Base-by-base conservation (phyloP, 2,113 vertebrate species). In the Carassius auratus region DNA sequence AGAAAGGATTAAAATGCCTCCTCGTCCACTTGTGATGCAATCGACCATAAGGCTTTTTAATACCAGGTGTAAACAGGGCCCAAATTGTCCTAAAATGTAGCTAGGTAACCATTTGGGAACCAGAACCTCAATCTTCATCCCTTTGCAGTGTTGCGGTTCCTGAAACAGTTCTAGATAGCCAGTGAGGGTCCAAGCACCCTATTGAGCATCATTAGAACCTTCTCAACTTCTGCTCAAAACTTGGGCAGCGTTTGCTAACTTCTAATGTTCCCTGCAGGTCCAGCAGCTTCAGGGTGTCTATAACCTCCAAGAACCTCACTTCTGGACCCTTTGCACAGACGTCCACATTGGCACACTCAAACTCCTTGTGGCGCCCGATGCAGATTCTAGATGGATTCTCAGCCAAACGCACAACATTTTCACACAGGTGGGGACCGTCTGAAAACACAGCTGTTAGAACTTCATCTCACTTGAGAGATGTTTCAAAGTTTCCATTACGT, bases 331-430 rank as follows among this genome's bases (percentile, higher is more conserved):
- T 55, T 99, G 98, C 89, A 97, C 97, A 0, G 98, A 99, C 52
- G 96, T 99, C 86, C 98, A 98, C 82, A 95, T 99, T 50, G 98
- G 98, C 12, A 99, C 97, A 1, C 88, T 99, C 76, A 99, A 99
- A 92, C 94, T 99, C 89, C 89, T 98, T 8, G 95, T 99, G 1
- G 97, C 97, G 7, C 97, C 98, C 12, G 97, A 99, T 75, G 97
- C 98, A 21, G 98, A 99, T 89, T 92, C 96, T 26, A 96, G 96
- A 88, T 99, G 98, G 98, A 96, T 99, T 91, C 94, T 97, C 89
- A 99, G 97, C 93, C 98, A 99, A 91, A 99, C 98, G 1, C 98
- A 99, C 92, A 94, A 97, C 90, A 98, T 99, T 90, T 99, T 99
- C 92, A 99, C 98, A 91, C 98, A 99, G 97, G 98, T 99, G 89